Evolutionary conservation across 2,888 invertebrate genomes (phyloP), one percentile per base, ranked within the genome.

Genomic region (Apocheima hispidaria): DNA sequence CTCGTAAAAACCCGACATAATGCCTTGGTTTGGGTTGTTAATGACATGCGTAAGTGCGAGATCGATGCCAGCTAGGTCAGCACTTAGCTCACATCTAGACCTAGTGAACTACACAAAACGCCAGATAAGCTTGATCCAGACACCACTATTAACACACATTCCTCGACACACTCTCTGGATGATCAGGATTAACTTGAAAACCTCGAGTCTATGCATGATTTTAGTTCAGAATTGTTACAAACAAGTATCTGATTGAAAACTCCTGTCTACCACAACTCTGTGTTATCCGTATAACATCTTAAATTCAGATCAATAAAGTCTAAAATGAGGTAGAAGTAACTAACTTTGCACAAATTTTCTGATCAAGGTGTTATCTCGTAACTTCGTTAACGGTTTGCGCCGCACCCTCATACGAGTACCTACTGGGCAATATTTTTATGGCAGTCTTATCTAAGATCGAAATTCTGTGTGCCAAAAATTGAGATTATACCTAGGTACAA

Each of bases 311-410:
- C n/a, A n/a, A n/a, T n/a, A 55, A 55, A 51, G 51, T 55, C 16
- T 40, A 46, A 51, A 18, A 30, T 35, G 28, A 46, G 16, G 12
- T 18, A 1, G 21, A 33, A 21, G 26, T 6, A 26, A 1, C 7
- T 26, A 4, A n/a, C 4, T 35, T 16, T 14, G 49, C 41, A 43
- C 53, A 41, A 54, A 54, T 60, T 53, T 60, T 49, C 48, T 43
- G 60, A 60, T 54, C 43, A n/a, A 38, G 41, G 49, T 66, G 65
- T 68, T 71, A 72, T 57, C 64, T 60, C 43, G 68, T 55, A 74
- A 62, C 69, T 67, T 73, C 70, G 66, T 75, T 78, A 78, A 78
- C 77, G 77, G 75, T 76, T 63, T 61, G 46, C 54, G 73, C 72
- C 75, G 71, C 74, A 59, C 75, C 58, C 61, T 58, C 30, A 7